These are phyloP conservation scores for Eupithecia vulgata DNA, from an alignment of 2,888 invertebrate genomes.

Conservation along the genomic window DNA sequence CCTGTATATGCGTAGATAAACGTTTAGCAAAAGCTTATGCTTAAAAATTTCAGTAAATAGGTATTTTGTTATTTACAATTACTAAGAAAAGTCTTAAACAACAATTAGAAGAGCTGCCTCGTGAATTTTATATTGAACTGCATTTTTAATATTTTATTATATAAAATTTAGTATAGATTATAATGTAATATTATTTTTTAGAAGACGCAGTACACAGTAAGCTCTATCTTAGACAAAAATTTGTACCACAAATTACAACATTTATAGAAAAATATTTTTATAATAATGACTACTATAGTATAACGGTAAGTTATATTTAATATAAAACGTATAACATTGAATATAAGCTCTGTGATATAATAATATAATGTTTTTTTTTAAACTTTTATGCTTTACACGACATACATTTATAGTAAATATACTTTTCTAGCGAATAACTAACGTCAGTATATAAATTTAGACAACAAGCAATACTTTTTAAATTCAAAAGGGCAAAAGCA, in stretches of 20 bases:
- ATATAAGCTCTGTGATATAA: constrained; percentile 21
- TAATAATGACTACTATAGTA: constrained; percentile 9
- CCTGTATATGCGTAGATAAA: constrained; percentile 34
- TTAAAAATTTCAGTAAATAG: constrained; percentile 3
- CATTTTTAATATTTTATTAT: neutral
- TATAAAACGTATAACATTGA: constrained; percentile 16
- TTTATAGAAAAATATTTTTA: constrained; percentile 41
- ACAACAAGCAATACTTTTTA: constrained; percentile 22
- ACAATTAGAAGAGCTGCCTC: neutral
- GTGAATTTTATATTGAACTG: neutral
- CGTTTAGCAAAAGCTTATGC: constrained; percentile 38
- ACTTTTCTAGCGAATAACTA: constrained; percentile 23
- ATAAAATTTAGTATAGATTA: neutral
- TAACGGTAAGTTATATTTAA: constrained; percentile 7
- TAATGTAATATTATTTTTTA: neutral
- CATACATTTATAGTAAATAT: constrained; percentile 3
- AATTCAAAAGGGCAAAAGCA: constrained; percentile 24
- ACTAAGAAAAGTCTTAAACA: neutral
- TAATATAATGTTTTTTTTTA: neutral
- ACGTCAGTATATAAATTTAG: constrained; percentile 19
- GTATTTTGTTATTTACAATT: neutral
- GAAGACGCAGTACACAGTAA: neutral
- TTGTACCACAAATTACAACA: constrained; percentile 46
- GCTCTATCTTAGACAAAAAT: constrained; percentile 20
- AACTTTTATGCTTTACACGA: constrained; percentile 1